Percentiles rank a stretch among this genome's conserved stretches.
Conservation (phyloP, 2,113 vertebrate genomes). For the Alaudala cheleensis region DNA sequence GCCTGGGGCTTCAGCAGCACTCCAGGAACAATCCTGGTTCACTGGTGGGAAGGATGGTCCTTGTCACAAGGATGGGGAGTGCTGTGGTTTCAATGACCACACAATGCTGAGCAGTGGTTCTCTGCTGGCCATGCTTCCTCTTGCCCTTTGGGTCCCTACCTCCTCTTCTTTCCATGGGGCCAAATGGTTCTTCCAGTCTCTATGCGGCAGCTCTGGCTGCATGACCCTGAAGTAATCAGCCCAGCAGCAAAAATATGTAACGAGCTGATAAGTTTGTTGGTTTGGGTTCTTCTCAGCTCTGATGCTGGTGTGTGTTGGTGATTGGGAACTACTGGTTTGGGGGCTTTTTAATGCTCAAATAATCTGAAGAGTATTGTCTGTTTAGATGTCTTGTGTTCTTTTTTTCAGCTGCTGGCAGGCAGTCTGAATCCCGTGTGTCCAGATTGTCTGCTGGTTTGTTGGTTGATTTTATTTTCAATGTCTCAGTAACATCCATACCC, state of each 20-base stretch:
- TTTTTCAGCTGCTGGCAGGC: not conserved
- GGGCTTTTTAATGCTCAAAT: not conserved
- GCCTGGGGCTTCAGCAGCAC: fast-evolving
- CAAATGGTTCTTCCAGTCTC: not conserved
- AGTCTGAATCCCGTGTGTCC: not conserved
- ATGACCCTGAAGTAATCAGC: not conserved
- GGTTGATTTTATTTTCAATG: not conserved
- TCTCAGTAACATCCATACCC: not conserved
- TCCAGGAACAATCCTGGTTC: not conserved
- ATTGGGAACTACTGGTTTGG: not conserved
- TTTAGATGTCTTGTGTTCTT: not conserved
- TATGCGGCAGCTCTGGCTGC: not conserved
- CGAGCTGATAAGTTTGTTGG: not conserved
- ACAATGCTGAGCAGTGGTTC: not conserved
- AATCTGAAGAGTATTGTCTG: not conserved
- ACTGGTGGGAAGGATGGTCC: not conserved
- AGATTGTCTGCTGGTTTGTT: not conserved
- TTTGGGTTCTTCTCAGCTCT: not conserved
- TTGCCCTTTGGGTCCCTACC: not conserved
- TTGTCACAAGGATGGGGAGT: fast-evolving
- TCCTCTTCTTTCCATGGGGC: not conserved
- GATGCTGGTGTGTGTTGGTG: not conserved
- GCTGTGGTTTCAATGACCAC: not conserved
- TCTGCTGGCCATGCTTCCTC: not conserved
- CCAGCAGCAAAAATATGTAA: not conserved